Percentiles rank a stretch among this genome's conserved stretches.
phyloP scores from a whole-genome alignment of 2,113 vertebrate genomes.

The Larimichthys polyactis region DNA sequence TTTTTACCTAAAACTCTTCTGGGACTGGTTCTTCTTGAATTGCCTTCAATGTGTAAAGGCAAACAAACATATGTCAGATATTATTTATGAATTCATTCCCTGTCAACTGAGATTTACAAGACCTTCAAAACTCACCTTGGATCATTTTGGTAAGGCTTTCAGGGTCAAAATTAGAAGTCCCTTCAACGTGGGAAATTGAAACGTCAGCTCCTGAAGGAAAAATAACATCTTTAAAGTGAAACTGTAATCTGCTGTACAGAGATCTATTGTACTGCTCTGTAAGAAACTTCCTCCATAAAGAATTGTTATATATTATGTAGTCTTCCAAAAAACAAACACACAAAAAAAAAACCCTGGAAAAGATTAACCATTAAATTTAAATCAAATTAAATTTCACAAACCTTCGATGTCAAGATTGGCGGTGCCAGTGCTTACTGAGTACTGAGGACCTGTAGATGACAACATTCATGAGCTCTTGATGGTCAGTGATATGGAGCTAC shows the following conservation, averaged over 20 bases:
- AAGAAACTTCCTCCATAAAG: neutral
- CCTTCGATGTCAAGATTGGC: conserved; percentile 65
- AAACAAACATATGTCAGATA: conserved; percentile 58
- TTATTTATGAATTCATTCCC: neutral
- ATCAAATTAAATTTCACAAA: conserved; percentile 36
- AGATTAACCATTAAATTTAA: neutral
- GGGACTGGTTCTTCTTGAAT: conserved; percentile 37
- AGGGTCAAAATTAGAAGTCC: neutral
- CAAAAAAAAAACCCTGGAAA: neutral
- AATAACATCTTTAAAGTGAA: neutral
- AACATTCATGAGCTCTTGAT: conserved; percentile 18
- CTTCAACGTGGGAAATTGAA: conserved; percentile 43
- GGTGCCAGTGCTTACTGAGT: conserved; percentile 56
- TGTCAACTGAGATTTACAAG: neutral
- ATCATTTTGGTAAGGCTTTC: conserved; percentile 58
- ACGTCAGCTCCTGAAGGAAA: conserved; percentile 46
- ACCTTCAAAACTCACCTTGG: conserved; percentile 67
- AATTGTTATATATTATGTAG: neutral
- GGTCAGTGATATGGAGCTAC: neutral
- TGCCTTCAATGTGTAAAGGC: conserved; percentile 53
- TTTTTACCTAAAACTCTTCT: conserved; percentile 66
- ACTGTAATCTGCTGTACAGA: neutral
- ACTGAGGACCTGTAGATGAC: conserved; percentile 71
- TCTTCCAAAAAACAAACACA: neutral
- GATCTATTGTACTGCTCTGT: neutral